These are phyloP conservation scores for Palythoa heliodiscus DNA, from an alignment of 92 coral and sea anemone genomes.

Conservation along the genomic window DNA sequence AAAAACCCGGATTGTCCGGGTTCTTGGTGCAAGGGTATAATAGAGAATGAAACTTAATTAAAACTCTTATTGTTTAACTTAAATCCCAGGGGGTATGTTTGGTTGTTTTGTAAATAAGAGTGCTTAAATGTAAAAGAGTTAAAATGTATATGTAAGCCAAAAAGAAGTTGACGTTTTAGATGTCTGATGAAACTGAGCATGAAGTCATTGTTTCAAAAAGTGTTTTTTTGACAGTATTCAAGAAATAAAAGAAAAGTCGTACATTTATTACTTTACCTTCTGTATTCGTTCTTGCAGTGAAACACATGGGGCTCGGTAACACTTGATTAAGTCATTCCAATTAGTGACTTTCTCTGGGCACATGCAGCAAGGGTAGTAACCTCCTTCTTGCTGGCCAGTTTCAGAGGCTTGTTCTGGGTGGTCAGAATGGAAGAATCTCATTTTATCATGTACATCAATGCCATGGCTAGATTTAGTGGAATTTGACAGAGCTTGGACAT, in stretches of 20 bases:
- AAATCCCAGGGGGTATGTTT: too few species aligned
- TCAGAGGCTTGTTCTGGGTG: background rate
- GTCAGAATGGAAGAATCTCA: background rate
- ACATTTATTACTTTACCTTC: background rate
- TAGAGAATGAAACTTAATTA: too few species aligned
- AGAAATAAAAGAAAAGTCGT: too few species aligned
- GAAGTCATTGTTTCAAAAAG: too few species aligned
- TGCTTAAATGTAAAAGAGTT: background rate
- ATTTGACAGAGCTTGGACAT: slow-evolving; percentile 25
- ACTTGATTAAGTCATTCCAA: slow-evolving; percentile 8
- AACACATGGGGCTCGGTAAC: background rate
- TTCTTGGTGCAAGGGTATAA: too few species aligned
- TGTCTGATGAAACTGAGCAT: background rate
- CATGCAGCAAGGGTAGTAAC: background rate
- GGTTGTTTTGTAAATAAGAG: too few species aligned
- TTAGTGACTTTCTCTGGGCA: background rate
- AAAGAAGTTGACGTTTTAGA: background rate
- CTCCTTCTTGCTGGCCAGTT: background rate
- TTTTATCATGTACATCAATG: background rate
- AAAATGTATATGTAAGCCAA: background rate
- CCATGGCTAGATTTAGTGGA: background rate
- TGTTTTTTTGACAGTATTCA: too few species aligned
- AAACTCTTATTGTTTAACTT: too few species aligned
- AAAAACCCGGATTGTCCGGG: too few species aligned
- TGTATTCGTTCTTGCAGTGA: background rate